These are phyloP conservation scores for Manis pentadactyla DNA, from an alignment of 2,797 vertebrate genomes.

Conservation along the genomic window DNA sequence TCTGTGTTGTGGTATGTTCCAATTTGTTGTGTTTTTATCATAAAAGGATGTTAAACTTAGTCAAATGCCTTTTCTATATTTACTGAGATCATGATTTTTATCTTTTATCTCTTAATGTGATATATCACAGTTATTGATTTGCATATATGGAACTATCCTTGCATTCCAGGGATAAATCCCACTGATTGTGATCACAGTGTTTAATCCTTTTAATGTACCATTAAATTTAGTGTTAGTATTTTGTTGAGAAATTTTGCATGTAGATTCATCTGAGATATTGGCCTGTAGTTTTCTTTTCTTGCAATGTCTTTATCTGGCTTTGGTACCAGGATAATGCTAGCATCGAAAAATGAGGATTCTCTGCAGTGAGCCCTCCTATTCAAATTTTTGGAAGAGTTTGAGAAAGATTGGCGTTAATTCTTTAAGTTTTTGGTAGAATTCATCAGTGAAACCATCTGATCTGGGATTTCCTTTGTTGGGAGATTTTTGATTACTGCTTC, in stretches of 20 bases:
- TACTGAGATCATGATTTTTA: not conserved
- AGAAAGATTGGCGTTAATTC: not conserved
- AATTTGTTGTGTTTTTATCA: not conserved
- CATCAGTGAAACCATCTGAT: not conserved
- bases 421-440: not conserved
- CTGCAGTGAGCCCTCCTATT: not conserved
- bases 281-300: not conserved
- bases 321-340: not conserved
- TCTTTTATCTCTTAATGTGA: not conserved
- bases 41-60: not conserved
- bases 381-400: not conserved
- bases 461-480: not conserved
- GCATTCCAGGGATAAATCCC: not conserved
- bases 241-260: not conserved
- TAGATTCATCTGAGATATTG: not conserved
- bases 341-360: not conserved
- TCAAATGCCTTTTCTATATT: not conserved
- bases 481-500: not conserved
- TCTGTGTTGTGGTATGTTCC: not conserved
- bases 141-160: not conserved
- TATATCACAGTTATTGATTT: not conserved
- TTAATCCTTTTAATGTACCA: not conserved
- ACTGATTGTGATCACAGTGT: not conserved
- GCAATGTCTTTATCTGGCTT: not conserved
- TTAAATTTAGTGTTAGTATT: not conserved